Conservation (phyloP, 2,888 invertebrate genomes). For the Corbicula japonica region DNA sequence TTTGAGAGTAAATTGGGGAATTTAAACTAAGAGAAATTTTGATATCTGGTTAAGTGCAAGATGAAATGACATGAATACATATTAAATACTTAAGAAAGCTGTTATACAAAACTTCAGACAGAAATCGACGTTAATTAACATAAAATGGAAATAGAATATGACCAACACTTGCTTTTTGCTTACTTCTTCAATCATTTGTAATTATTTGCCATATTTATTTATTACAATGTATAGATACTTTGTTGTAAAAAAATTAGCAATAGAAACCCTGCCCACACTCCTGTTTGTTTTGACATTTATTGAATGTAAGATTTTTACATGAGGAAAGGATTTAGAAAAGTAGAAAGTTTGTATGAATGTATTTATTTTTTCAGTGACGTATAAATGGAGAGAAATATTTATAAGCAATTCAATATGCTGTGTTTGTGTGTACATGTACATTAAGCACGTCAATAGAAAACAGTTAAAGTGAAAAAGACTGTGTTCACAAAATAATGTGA, state of each 20-base stretch:
- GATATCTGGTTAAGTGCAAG: too few species aligned
- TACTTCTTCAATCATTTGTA: constrained; percentile 17
- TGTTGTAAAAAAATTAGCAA: constrained; percentile 5
- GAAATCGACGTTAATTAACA: neutral
- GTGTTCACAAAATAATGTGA: constrained; percentile 1
- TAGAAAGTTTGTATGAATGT: constrained; percentile 16
- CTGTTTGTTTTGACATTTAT: too few species aligned
- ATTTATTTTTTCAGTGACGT: constrained; percentile 39
- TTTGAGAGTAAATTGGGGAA: too few species aligned
- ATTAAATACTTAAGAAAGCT: neutral
- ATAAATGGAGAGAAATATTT: constrained; percentile 19
- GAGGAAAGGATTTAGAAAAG: too few species aligned
- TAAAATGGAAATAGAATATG: neutral
- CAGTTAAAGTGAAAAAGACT: neutral
- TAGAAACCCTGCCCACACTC: neutral
- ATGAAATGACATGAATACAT: neutral
- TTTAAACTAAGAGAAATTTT: too few species aligned
- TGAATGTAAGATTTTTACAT: too few species aligned
- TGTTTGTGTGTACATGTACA: neutral
- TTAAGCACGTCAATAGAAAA: neutral
- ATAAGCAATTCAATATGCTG: constrained; percentile 15
- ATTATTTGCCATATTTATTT: constrained; percentile 21
- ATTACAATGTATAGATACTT: constrained; percentile 13
- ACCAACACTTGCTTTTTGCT: neutral
- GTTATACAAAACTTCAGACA: neutral